phyloP scores from a whole-genome alignment of 2,797 vertebrate genomes.

The Chaenodraco wilsoni region DNA sequence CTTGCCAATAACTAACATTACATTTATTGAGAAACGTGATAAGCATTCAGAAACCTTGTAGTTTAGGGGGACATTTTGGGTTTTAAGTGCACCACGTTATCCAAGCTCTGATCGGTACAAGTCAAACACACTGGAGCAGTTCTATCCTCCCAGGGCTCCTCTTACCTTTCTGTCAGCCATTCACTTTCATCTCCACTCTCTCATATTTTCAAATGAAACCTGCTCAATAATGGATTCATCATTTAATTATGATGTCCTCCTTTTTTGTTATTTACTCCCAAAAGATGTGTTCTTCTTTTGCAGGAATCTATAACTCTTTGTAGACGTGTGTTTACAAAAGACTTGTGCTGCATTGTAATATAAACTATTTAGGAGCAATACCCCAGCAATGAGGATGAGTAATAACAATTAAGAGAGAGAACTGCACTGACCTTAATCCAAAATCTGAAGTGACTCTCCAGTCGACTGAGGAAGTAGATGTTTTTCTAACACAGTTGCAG shows the following conservation, averaged over 20 bases:
- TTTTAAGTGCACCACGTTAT: slow-evolving; percentile 3
- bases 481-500: neutral
- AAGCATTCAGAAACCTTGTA: slow-evolving; percentile 30
- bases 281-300: slow-evolving; percentile 44
- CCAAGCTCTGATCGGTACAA: slow-evolving; percentile 21
- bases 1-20: too few species aligned
- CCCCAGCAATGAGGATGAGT: neutral
- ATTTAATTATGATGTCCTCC: slow-evolving; percentile 66
- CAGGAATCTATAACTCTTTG: slow-evolving; percentile 28
- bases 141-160: slow-evolving; percentile 46
- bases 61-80: slow-evolving; percentile 17
- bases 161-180: slow-evolving; percentile 49
- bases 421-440: slow-evolving; percentile 27
- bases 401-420: slow-evolving; percentile 8
- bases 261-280: slow-evolving; percentile 51
- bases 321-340: slow-evolving; percentile 31
- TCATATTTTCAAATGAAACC: slow-evolving; percentile 55
- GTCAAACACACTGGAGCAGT: slow-evolving; percentile 30
- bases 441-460: slow-evolving; percentile 4
- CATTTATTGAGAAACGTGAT: slow-evolving; percentile 18
- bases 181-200: slow-evolving; percentile 63
- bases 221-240: slow-evolving; percentile 68
- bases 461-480: neutral
- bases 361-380: slow-evolving; percentile 26
- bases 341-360: slow-evolving; percentile 26